phyloP scores from a whole-genome alignment of 2,113 vertebrate genomes.

The Lucifuga dentata region DNA sequence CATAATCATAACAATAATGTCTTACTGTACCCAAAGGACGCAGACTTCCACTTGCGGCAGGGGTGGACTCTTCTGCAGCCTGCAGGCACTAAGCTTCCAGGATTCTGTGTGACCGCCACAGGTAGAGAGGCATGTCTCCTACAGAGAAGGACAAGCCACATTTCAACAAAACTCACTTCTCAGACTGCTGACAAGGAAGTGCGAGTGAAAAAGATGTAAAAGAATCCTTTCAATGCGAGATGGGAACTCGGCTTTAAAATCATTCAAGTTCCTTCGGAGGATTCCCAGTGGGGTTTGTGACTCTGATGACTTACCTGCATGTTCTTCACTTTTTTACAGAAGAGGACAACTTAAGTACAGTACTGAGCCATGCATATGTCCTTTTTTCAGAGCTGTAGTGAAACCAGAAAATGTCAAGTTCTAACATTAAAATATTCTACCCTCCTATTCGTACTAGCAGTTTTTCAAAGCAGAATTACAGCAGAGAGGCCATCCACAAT shows the following conservation, averaged over 20 bases:
- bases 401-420: not conserved
- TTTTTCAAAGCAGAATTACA: too few species aligned
- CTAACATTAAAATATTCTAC: too few species aligned
- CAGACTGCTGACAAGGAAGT: conserved; percentile 9
- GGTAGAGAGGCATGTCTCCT: conserved; percentile 82
- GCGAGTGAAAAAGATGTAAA: conserved; percentile 7
- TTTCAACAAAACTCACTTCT: conserved; percentile 16
- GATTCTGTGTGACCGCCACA: conserved; percentile 59
- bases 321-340: conserved; percentile 19
- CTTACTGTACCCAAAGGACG: conserved; percentile 82
- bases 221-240: conserved; percentile 4
- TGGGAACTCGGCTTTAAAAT: conserved; percentile 8
- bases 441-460: too few species aligned
- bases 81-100: conserved; percentile 54
- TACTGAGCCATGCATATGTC: not conserved
- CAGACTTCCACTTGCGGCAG: conserved; percentile 80
- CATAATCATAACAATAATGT: conserved; percentile 16
- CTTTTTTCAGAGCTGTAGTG: not conserved
- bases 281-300: not conserved
- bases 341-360: not conserved
- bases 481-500: not conserved
- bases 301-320: not conserved
- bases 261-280: conserved; percentile 3
- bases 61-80: conserved; percentile 72
- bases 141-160: conserved; percentile 27